phyloP scores from a whole-genome alignment of 2,113 vertebrate species.

The Tricholaema leucomelas region DNA sequence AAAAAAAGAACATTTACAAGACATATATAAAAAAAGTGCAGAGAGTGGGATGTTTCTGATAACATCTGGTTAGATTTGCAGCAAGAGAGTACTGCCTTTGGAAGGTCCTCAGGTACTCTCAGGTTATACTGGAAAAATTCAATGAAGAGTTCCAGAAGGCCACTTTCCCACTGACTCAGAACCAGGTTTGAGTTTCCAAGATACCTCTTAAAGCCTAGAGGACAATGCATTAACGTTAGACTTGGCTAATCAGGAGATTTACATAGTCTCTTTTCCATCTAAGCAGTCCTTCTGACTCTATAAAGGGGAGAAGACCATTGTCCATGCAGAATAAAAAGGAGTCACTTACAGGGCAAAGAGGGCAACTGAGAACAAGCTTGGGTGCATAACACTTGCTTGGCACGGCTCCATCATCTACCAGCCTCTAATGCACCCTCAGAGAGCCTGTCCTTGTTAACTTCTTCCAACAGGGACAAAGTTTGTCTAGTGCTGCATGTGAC shows the following conservation, averaged over 20 bases:
- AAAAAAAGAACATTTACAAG: background rate
- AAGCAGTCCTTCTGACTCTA: background rate
- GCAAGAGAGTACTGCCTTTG: background rate
- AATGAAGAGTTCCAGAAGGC: background rate
- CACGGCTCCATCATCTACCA: background rate
- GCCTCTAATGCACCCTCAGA: background rate
- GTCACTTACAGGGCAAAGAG: background rate
- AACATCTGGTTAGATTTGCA: background rate
- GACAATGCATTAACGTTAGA: background rate
- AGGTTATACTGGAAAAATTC: background rate
- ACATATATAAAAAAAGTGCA: background rate
- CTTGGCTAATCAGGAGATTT: background rate
- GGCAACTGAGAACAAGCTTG: background rate
- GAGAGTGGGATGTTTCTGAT: background rate
- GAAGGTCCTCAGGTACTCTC: background rate
- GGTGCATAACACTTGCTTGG: background rate
- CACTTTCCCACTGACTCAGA: background rate
- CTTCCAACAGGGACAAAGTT: background rate
- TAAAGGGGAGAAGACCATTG: rapidly evolving
- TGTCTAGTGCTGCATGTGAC: background rate
- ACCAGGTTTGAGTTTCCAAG: background rate
- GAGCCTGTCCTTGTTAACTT: background rate
- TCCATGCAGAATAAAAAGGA: background rate
- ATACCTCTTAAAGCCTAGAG: background rate
- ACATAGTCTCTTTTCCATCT: too few species aligned